Evolutionary conservation across 2,888 invertebrate species (phyloP).

Genomic region (Girardia tigrina): DNA sequence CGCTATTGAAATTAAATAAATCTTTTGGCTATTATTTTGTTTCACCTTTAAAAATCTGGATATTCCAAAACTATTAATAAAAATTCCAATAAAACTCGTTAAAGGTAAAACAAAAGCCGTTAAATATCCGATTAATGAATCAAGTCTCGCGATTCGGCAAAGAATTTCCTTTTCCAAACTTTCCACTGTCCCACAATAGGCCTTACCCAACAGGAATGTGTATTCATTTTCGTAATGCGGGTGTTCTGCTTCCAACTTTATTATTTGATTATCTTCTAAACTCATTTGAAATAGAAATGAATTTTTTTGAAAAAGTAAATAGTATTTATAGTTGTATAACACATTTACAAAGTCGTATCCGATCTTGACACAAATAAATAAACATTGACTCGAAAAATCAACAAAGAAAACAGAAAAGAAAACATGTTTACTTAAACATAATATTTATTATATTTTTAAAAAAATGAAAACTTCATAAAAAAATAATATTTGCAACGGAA

Average conservation of each 20-base stretch:
- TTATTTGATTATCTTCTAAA: background rate
- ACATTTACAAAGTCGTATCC: background rate
- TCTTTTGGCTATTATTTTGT: background rate
- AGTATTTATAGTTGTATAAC: background rate
- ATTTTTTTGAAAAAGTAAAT: background rate
- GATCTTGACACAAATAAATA: background rate
- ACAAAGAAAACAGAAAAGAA: background rate
- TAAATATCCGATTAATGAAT: background rate
- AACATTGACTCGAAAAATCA: background rate
- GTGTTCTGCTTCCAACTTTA: background rate
- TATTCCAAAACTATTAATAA: background rate
- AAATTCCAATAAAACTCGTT: background rate
- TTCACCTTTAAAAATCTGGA: background rate
- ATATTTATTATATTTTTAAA: too few species aligned
- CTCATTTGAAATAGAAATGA: background rate
- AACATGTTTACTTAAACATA: too few species aligned
- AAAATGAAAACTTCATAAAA: too few species aligned
- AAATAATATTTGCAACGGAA: too few species aligned
- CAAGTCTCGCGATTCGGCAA: background rate
- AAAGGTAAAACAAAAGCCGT: background rate
- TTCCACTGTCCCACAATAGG: background rate
- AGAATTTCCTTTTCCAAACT: background rate
- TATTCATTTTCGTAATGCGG: background rate
- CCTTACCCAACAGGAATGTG: background rate
- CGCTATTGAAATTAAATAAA: background rate